Evolutionary conservation across 2,888 invertebrate species (phyloP), one percentile per base, ranked within the genome.

Genomic region (Noctuana brunneofusca): DNA sequence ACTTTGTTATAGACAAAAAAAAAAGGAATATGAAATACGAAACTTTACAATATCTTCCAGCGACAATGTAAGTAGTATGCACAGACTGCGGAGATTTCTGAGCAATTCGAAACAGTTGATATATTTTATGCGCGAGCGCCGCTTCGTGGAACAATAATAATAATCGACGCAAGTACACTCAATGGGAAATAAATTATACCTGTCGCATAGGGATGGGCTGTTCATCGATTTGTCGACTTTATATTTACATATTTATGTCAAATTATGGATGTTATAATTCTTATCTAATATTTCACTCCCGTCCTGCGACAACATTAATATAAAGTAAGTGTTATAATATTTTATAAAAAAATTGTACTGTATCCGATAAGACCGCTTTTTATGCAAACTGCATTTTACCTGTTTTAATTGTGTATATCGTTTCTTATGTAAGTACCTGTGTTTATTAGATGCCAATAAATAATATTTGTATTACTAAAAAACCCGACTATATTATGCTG

Each of bases 171-270:
- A 75, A 76, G 78, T 79, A 79, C 81, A 75, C 80, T 83, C 76
- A 89, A 89, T 89, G 89, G 87, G 83, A 88, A 82, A 89, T 89
- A 89, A 89, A 90, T 90, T 86, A 89, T 82, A 72, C 73, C 75
- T 71, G 76, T 71, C 72, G 74, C 9, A 6, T 64, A 63, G 67
- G 66, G 72, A 70, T 60, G 43, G 27, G 32, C 58, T 18, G 50
- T 53, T 43, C 41, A 58, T 63, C 64, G 59, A 67, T 12, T 22
- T 20, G 12, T 48, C 46, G 46, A 48, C 18, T 18, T 11, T 32
- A 32, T 32, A 32, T 32, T 32, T 32, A 1, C 32, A 32, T 32
- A 32, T 32, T 32, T 3, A 24, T 4, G 27, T 2, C 8, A 27
- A 6, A 8, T 24, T 24, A 5, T 3, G 24, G 24, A 5, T 24